Evolutionary conservation across 2,113 vertebrate species (phyloP).

Genomic region (Uria lomvia): DNA sequence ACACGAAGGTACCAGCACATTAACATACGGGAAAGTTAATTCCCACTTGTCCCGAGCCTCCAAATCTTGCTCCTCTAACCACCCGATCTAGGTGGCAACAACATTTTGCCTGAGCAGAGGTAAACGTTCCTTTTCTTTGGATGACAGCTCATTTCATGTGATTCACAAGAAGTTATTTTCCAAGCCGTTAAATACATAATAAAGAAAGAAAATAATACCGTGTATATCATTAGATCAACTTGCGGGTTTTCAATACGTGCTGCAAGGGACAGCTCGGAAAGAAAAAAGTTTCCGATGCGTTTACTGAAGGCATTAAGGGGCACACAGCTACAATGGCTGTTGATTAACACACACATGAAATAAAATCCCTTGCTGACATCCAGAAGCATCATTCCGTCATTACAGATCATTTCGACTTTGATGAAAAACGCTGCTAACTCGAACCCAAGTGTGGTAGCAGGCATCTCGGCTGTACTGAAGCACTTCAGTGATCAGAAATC

Average conservation of each 20-base stretch:
- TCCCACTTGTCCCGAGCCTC: neutral
- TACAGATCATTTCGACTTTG: neutral
- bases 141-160: neutral
- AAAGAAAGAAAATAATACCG: neutral
- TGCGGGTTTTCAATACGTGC: neutral
- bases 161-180: neutral
- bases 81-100: neutral
- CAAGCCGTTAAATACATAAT: neutral
- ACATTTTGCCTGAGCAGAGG: neutral
- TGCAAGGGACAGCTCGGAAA: neutral
- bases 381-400: neutral
- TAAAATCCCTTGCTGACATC: neutral
- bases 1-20: neutral
- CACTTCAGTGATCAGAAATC: neutral
- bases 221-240: neutral
- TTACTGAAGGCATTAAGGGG: neutral
- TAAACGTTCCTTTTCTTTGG: neutral
- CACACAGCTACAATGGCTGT: neutral
- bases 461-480: neutral
- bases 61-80: neutral
- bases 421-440: neutral
- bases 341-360: neutral
- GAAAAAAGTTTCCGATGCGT: neutral
- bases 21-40: accelerated
- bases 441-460: neutral